Evolutionary conservation across 53 echinoderm and acorn worm genomes (phyloP).

Genomic region (Antedon mediterranea): DNA sequence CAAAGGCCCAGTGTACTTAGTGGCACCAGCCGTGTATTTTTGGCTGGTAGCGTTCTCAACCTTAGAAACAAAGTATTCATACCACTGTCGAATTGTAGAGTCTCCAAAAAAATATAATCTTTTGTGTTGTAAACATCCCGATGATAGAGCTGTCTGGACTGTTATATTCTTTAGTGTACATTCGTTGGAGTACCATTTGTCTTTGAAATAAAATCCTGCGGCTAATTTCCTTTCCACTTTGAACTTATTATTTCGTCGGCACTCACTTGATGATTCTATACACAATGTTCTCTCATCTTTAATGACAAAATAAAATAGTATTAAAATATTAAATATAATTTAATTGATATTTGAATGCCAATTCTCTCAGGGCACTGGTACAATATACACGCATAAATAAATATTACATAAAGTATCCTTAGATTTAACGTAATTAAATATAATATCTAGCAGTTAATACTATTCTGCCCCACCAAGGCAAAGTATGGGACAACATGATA

Average conservation of each 20-base stretch:
- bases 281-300: neutral
- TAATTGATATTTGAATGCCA: too few species aligned
- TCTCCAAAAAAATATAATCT: slow-evolving; percentile 48
- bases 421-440: too few species aligned
- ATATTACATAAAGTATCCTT: too few species aligned
- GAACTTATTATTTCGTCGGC: neutral
- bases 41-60: slow-evolving; percentile 5
- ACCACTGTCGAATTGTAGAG: slow-evolving; percentile 50
- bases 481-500: neutral
- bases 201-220: slow-evolving; percentile 30
- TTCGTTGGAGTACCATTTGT: slow-evolving; percentile 32
- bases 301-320: neutral
- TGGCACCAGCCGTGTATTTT: neutral
- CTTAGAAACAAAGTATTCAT: slow-evolving; percentile 26
- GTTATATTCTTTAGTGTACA: slow-evolving; percentile 24
- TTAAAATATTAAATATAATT: too few species aligned
- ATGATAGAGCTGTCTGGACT: neutral
- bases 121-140: slow-evolving; percentile 34
- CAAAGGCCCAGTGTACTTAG: slow-evolving; percentile 38
- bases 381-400: too few species aligned
- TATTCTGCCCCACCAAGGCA: neutral
- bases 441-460: too few species aligned
- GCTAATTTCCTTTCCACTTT: neutral
- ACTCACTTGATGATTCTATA: neutral
- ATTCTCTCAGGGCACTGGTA: too few species aligned